Evolutionary conservation across 2,888 invertebrate genomes (phyloP), one percentile per base, ranked within the genome.

Genomic region (Athripsodes cinereus): DNA sequence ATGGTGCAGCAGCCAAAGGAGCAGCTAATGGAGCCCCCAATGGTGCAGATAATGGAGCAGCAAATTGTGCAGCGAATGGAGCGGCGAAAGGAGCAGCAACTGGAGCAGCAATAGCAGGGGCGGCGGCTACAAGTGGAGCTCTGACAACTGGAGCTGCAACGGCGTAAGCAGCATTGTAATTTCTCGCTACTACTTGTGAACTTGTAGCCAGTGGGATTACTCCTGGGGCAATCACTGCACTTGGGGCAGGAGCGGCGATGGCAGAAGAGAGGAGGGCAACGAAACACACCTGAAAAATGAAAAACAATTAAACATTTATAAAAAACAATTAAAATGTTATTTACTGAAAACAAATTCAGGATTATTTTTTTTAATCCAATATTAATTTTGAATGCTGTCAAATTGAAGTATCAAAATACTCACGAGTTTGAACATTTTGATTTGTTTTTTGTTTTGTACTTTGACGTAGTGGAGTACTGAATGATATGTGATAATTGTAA

Each of bases 121-220:
- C 57, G 21, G 61, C 64, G 26, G 55, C 50, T n/a, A 58, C 44
- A 11, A 52, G 55, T 6, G 61, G 49, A 19, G 56, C 55, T 51
- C 44, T 66, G 66, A n/a, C 69, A 66, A 11, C 67, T 35, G 67
- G 68, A 48, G 74, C 70, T 55, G 71, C 60, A 2, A 72, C 69
- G n/a, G 46, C 64, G 60, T n/a, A 78, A 65, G 8, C 62, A 10
- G 76, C 75, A 64, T 81, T 79, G 70, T 78, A 78, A 63, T 78
- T 78, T 59, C 78, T 72, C 5, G 79, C 75, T 60, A 81, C 68
- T 18, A 79, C 77, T 68, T 82, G 81, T 35, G 79, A 80, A 67
- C 81, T 80, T 61, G 74, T 75, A 2, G 79, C 75, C 26, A 44
- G 21, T 50, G 50, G 53, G 0, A 79, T 78, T 6, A 80, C 76